These are phyloP conservation scores for Montipora efflorescens DNA, from an alignment of 64 coral and sea anemone species.

Conservation along the genomic window DNA sequence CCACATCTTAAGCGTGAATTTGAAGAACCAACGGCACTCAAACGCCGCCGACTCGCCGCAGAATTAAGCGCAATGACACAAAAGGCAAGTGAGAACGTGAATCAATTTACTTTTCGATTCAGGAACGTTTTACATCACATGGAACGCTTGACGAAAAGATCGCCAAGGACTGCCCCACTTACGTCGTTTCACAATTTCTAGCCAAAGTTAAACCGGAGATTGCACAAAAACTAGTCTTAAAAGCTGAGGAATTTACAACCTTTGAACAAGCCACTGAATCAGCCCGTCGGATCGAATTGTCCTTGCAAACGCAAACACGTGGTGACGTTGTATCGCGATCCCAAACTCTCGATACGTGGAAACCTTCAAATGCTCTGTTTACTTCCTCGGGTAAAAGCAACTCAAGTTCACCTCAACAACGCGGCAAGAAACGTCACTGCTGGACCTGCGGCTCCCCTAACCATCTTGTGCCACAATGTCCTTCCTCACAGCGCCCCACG, in stretches of 20 bases:
- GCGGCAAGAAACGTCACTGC: background rate
- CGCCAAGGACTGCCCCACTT: conserved; percentile 15
- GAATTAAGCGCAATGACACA: conserved; percentile 51
- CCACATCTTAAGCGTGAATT: conserved; percentile 1
- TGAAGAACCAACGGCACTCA: conserved; percentile 23
- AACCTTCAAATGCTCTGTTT: background rate
- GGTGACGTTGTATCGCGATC: background rate
- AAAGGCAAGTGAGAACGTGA: conserved; percentile 28
- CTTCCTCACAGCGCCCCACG: too few species aligned
- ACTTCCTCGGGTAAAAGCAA: background rate
- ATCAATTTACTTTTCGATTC: conserved; percentile 49
- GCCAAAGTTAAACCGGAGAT: conserved; percentile 11
- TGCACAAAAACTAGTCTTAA: background rate
- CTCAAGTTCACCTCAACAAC: background rate
- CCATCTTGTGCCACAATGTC: background rate
- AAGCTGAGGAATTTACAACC: background rate
- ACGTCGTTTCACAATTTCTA: conserved; percentile 17
- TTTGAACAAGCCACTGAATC: background rate
- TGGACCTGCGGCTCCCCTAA: too few species aligned
- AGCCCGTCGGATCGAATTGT: background rate
- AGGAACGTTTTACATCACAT: conserved; percentile 54
- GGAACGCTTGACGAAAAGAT: conserved; percentile 36
- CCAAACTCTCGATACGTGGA: background rate
- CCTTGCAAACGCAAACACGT: background rate
- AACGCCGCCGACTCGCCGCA: conserved; percentile 35